A percentile compares a stretch with the other conserved stretches of the same genome.
Evolutionary conservation across 23 tunicate species (phyloP).

Genomic region (Pegea sp.): DNA sequence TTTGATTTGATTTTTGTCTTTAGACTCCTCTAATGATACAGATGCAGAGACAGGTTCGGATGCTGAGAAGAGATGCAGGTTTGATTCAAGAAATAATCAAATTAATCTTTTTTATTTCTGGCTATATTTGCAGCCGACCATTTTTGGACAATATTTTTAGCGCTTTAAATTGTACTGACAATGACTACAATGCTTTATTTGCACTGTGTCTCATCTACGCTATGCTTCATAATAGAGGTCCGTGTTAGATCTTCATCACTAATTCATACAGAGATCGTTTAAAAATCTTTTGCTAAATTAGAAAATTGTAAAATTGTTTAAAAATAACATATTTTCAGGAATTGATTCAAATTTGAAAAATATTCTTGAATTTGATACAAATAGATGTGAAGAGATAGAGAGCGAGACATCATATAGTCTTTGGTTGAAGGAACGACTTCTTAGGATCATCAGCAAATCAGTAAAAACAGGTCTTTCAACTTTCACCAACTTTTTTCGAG

Average conservation of each 20-base stretch:
- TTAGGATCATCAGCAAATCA: slow-evolving; percentile 65
- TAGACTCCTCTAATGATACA: too few relatives aligned
- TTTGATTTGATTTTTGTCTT: too few relatives aligned
- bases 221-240: slow-evolving; percentile 82
- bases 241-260: too few relatives aligned
- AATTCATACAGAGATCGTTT: too few relatives aligned
- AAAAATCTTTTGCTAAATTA: too few relatives aligned
- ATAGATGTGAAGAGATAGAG: slow-evolving; percentile 5
- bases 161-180: slow-evolving; percentile 71
- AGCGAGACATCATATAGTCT: slow-evolving; percentile 51
- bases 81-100: neutral
- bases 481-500: too few relatives aligned
- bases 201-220: slow-evolving; percentile 80
- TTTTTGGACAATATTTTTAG: slow-evolving; percentile 88
- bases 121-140: slow-evolving; percentile 18
- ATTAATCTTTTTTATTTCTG: neutral
- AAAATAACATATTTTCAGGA: slow-evolving; percentile 47
- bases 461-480: slow-evolving; percentile 56
- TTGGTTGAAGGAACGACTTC: slow-evolving; percentile 74
- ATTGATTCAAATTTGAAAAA: slow-evolving; percentile 44
- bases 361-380: slow-evolving; percentile 16
- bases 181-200: slow-evolving; percentile 70
- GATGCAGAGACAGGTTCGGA: too few relatives aligned
- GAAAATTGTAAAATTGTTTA: too few relatives aligned
- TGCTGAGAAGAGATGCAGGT: too few relatives aligned